Evolutionary conservation across 2,113 vertebrate genomes (phyloP), one percentile per base, ranked within the genome.

Genomic region (Microcebus griseorufus): DNA sequence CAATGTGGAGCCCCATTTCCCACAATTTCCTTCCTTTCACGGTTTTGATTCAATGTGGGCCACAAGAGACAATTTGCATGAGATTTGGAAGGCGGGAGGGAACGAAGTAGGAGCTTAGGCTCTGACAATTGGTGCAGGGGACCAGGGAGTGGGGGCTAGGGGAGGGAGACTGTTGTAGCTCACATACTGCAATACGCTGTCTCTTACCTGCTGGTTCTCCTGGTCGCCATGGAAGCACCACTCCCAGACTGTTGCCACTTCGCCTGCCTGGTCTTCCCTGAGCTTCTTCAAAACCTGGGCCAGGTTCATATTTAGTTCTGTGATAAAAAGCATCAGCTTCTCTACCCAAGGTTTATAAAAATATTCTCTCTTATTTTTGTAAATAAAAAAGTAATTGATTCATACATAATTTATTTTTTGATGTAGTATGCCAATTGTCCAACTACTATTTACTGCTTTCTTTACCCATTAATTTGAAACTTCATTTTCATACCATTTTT

Each of bases 191-290:
- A 34, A 34, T 8, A 17, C 29, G 23, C 42, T 60, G 87, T 39
- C 3, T 20, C 53, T 42, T 53, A 27, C 3, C 6, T 11, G 51
- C 39, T 42, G 64, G 22, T 51, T 72, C 29, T 16, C 67, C 29
- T 48, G 25, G 39, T 25, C 39, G 64, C 9, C 7, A 0, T 0
- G 17, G 27, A n/a, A 2, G 22, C 23, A 4, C 37, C 27, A 53
- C 13, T 20, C n/a, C n/a, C 13, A 65, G n/a, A 42, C 12, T 25
- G 1, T 20, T 18, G 58, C 22, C 45, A 1, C 17, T 42, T 22
- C 18, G 37, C 27, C 67, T 87, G 10, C 16, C 4, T 23, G 29
- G 18, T 60, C 27, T 45, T n/a, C 20, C 79, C n/a, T 60, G 29
- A 29, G 58, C 22, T 25, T 39, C 65, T 37, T 58, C 9, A 53